Conservation (phyloP, 2,888 invertebrate species). For the Cosmorhoe ocellata region DNA sequence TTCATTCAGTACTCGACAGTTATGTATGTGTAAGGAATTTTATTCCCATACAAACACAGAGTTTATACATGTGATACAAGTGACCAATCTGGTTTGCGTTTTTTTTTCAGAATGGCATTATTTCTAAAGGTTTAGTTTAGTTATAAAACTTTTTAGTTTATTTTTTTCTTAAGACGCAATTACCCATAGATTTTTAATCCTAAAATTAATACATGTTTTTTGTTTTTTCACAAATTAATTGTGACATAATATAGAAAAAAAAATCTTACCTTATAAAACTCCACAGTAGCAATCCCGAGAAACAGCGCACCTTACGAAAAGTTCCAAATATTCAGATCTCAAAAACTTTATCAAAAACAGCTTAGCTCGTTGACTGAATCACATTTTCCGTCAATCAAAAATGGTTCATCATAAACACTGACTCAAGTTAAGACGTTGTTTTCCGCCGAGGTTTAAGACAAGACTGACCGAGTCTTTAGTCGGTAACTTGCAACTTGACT, state of each 20-base stretch:
- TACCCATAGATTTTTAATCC: too few relatives aligned
- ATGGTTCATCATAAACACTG: conserved; percentile 65
- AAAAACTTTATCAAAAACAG: conserved; percentile 38
- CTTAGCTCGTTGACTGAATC: conserved; percentile 67
- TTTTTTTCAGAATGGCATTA: too few relatives aligned
- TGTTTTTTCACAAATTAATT: too few relatives aligned
- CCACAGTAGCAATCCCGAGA: conserved; percentile 46
- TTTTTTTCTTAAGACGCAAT: too few relatives aligned
- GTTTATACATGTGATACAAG: too few relatives aligned
- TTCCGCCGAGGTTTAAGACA: conserved; percentile 25
- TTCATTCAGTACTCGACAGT: too few relatives aligned
- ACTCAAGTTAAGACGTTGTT: conserved; percentile 32
- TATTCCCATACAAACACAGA: too few relatives aligned
- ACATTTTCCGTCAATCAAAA: conserved; percentile 76
- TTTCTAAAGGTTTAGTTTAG: too few relatives aligned
- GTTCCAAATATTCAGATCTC: conserved; percentile 38
- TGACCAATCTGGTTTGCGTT: too few relatives aligned
- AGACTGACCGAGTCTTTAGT: conserved; percentile 28
- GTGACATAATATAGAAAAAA: background rate
- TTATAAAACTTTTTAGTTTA: too few relatives aligned
- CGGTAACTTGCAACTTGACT: conserved; percentile 39
- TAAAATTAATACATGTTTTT: too few relatives aligned
- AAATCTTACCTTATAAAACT: conserved; percentile 46
- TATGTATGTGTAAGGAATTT: too few relatives aligned
- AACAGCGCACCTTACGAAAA: conserved; percentile 44